These are phyloP conservation scores for Trachelus iudaicus DNA, from an alignment of 2,888 invertebrate species.

Conservation along the genomic window DNA sequence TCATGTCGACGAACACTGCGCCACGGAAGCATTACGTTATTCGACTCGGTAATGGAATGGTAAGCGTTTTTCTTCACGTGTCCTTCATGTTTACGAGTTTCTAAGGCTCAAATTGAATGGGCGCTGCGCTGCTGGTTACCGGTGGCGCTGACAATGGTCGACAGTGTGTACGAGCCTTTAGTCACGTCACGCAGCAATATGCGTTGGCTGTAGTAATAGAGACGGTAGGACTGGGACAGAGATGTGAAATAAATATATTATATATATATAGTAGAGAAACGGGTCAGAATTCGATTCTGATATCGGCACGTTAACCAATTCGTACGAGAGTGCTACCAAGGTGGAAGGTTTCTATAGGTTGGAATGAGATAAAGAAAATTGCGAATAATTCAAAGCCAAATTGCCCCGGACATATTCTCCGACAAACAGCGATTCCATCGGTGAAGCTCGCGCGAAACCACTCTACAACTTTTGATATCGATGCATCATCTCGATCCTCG, in stretches of 20 bases:
- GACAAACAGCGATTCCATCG: conserved; percentile 49
- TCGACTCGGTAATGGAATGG: conserved; percentile 4
- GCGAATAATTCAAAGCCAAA: conserved; percentile 61
- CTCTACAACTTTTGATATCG: conserved; percentile 64
- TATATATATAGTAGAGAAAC: not conserved
- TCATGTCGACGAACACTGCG: not conserved
- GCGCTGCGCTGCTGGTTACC: not conserved
- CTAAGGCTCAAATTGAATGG: conserved; percentile 8
- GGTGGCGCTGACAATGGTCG: not conserved
- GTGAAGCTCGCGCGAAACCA: conserved; percentile 53
- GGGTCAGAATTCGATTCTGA: not conserved
- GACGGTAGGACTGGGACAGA: not conserved
- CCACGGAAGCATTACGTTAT: not conserved
- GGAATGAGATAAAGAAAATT: conserved; percentile 57
- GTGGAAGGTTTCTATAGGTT: not conserved
- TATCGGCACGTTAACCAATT: not conserved
- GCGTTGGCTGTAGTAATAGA: not conserved
- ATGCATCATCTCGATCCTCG: conserved; percentile 64
- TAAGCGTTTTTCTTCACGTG: conserved; percentile 10
- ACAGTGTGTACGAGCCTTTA: not conserved
- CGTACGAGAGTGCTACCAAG: not conserved
- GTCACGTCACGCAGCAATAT: not conserved
- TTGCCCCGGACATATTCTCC: conserved; percentile 55
- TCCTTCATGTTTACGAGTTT: not conserved
- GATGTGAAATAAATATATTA: not conserved